Conservation (phyloP, 2,797 vertebrate species). For the Hapalemur alaotrensis region DNA sequence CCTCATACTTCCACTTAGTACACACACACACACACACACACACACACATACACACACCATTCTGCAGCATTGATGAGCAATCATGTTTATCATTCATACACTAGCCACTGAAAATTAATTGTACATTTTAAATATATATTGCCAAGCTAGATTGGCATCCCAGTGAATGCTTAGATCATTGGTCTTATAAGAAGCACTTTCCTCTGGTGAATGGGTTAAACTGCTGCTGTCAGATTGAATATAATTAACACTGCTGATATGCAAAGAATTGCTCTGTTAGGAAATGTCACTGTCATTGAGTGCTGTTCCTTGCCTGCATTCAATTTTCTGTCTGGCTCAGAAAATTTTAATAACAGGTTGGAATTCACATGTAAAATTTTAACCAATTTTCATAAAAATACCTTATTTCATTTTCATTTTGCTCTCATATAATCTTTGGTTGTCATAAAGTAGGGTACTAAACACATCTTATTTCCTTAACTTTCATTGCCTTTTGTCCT, state of each 20-base stretch:
- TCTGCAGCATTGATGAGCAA: not conserved
- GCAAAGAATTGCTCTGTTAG: conserved; percentile 87
- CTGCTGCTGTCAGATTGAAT: conserved; percentile 84
- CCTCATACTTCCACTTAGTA: not conserved
- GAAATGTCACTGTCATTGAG: conserved; percentile 87
- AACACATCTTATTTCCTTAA: conserved; percentile 73
- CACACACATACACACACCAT: not conserved
- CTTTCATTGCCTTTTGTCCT: conserved; percentile 59
- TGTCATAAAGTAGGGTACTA: conserved; percentile 68
- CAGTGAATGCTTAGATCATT: conserved; percentile 80
- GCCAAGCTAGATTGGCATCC: conserved; percentile 77
- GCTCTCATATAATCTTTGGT: conserved; percentile 62
- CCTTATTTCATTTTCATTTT: conserved; percentile 76
- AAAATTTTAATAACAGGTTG: conserved; percentile 85
- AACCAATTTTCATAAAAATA: conserved; percentile 75
- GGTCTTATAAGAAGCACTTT: conserved; percentile 75
- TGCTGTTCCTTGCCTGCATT: conserved; percentile 80
- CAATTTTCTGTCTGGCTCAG: conserved; percentile 83
- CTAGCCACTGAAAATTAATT: conserved; percentile 74
- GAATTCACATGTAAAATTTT: conserved; percentile 82
- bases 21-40: not conserved
- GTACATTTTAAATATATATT: conserved; percentile 72
- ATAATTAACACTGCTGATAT: conserved; percentile 85
- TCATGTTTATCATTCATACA: conserved; percentile 30
- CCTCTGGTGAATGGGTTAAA: conserved; percentile 86